phyloP scores from a whole-genome alignment of 2,113 vertebrate genomes.

The Falcunculus frontatus region DNA sequence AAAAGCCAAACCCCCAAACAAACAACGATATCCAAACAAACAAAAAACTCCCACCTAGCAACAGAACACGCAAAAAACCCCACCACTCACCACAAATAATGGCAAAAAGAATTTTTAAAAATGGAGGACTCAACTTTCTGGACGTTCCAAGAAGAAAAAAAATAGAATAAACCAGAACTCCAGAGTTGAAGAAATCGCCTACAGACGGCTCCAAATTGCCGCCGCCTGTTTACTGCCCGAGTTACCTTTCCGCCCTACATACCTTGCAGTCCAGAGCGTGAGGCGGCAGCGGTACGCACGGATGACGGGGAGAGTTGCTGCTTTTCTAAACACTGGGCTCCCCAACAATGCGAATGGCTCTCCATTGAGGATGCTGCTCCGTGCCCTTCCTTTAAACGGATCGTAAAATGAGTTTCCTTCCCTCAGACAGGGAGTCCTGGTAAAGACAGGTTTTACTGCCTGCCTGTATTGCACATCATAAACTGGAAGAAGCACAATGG shows the following conservation, averaged over 20 bases:
- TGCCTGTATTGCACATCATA: constrained; percentile 82
- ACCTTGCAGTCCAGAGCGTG: neutral
- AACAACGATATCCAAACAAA: neutral
- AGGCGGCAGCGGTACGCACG: neutral
- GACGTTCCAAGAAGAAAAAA: neutral
- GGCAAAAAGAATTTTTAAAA: neutral
- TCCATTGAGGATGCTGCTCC: constrained; percentile 51
- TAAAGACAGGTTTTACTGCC: constrained; percentile 78
- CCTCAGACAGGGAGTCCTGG: constrained; percentile 59
- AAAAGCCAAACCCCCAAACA: neutral
- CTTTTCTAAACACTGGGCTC: neutral
- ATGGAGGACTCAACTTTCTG: neutral
- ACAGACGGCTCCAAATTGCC: neutral
- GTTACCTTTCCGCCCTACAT: neutral
- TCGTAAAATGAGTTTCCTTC: constrained; percentile 73
- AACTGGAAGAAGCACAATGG: constrained; percentile 79
- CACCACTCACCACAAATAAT: neutral
- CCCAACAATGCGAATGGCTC: constrained; percentile 46
- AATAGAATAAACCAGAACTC: neutral
- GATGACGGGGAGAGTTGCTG: neutral
- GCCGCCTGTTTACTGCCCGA: neutral
- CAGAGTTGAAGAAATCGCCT: neutral
- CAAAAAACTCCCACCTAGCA: neutral
- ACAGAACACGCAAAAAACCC: rapidly evolving
- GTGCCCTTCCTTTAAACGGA: constrained; percentile 68